Evolutionary conservation across 2,113 vertebrate species (phyloP).

Genomic region (Garra rufa): DNA sequence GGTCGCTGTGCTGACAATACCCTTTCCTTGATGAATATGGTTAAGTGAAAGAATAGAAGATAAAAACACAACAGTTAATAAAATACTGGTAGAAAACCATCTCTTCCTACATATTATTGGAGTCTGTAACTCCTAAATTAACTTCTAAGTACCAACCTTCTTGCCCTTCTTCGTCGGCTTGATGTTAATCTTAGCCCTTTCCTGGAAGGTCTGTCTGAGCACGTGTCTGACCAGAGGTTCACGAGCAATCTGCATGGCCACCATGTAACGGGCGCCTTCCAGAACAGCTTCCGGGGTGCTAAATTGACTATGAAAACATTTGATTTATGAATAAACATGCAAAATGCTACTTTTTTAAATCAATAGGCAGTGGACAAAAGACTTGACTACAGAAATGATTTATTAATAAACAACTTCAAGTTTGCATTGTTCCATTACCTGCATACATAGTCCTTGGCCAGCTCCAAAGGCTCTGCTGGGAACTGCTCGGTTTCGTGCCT

Average conservation of each 20-base stretch:
- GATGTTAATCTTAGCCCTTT: conserved; percentile 96
- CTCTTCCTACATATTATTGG: background rate
- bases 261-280: conserved; percentile 98
- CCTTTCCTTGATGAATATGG: conserved; percentile 40
- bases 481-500: conserved; percentile 98
- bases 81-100: background rate
- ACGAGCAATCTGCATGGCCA: conserved; percentile 95
- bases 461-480: conserved; percentile 93
- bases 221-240: conserved; percentile 97
- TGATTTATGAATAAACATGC: background rate
- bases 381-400: too few species aligned
- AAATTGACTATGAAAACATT: conserved; percentile 83
- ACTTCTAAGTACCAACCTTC: conserved; percentile 78
- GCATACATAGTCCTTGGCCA: conserved; percentile 97
- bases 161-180: conserved; percentile 96
- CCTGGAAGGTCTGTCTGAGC: conserved; percentile 95
- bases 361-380: background rate
- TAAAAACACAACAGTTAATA: background rate
- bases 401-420: background rate
- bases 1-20: conserved; percentile 14
- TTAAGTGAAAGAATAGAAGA: conserved; percentile 24
- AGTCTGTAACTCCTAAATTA: background rate
- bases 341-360: background rate
- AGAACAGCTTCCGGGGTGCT: conserved; percentile 88
- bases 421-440: conserved; percentile 69